A percentile compares a stretch with the other conserved stretches of the same genome.
phyloP scores from a whole-genome alignment of 2,113 vertebrate species.

The Nipponia nippon region DNA sequence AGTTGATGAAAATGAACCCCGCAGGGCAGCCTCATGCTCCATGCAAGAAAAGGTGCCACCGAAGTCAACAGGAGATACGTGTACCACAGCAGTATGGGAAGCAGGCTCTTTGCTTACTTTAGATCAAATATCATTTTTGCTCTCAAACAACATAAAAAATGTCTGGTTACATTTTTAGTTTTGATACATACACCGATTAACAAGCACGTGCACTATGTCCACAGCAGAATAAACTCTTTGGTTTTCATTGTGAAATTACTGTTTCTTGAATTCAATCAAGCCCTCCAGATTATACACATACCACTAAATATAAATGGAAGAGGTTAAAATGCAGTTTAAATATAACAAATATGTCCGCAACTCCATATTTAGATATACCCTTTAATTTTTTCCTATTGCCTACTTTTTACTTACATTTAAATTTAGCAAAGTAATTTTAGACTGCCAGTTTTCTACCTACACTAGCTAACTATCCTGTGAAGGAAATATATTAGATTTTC shows the following conservation, averaged over 20 bases:
- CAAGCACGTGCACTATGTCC: accelerated
- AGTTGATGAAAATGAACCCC: neutral
- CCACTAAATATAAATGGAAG: conserved; percentile 63
- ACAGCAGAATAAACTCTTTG: neutral
- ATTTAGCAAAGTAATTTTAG: conserved; percentile 76
- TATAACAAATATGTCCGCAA: conserved; percentile 47
- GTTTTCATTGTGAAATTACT: conserved; percentile 39
- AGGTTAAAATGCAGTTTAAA: conserved; percentile 68
- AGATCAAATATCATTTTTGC: neutral
- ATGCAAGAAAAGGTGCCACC: neutral
- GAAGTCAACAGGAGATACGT: neutral
- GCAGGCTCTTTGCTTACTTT: neutral
- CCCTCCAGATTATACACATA: conserved; percentile 47
- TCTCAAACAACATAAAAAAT: neutral
- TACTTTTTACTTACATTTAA: conserved; percentile 72
- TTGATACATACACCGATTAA: neutral
- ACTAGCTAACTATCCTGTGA: neutral
- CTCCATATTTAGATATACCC: conserved; percentile 64
- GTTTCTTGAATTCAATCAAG: conserved; percentile 29
- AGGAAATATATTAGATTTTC: neutral
- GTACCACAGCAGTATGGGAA: neutral
- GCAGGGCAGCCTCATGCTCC: neutral
- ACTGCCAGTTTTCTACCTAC: conserved; percentile 42
- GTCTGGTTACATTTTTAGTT: neutral
- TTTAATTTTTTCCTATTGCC: conserved; percentile 72